phyloP scores from a whole-genome alignment of 30 jellyfish, hydroid and myxozoan species.

The Sanderia malayensis region DNA sequence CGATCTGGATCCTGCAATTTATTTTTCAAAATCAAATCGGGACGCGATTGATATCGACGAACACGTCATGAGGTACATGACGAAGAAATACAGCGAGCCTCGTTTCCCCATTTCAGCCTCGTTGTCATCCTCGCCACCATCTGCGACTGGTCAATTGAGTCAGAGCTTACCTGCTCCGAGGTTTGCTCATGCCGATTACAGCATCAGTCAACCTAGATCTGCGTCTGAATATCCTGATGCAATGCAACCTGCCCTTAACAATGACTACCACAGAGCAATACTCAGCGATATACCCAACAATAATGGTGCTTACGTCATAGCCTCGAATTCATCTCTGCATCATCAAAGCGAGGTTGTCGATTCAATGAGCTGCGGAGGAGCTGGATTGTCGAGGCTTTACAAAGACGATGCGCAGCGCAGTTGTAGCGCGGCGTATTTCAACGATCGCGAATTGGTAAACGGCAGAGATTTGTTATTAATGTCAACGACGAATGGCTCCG shows the following conservation, averaged over 20 bases:
- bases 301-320: neutral
- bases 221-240: neutral
- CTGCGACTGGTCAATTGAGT: neutral
- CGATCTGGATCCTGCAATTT: constrained; percentile 27
- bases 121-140: neutral
- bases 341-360: neutral
- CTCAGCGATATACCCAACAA: neutral
- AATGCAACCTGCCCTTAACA: neutral
- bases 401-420: neutral
- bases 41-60: constrained; percentile 58
- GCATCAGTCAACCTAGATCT: constrained; percentile 1
- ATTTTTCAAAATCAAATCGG: constrained; percentile 14
- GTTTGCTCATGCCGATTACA: neutral
- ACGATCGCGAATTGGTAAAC: neutral
- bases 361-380: neutral
- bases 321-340: neutral
- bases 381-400: neutral
- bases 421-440: neutral
- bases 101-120: constrained; percentile 47
- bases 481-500: no score
- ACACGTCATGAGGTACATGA: constrained; percentile 83
- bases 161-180: constrained; percentile 1
- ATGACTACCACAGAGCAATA: neutral
- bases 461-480: neutral
- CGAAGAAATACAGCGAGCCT: constrained; percentile 88